Evolutionary conservation across 2,113 vertebrate species (phyloP).

Genomic region (Tangachromis dhanisi): DNA sequence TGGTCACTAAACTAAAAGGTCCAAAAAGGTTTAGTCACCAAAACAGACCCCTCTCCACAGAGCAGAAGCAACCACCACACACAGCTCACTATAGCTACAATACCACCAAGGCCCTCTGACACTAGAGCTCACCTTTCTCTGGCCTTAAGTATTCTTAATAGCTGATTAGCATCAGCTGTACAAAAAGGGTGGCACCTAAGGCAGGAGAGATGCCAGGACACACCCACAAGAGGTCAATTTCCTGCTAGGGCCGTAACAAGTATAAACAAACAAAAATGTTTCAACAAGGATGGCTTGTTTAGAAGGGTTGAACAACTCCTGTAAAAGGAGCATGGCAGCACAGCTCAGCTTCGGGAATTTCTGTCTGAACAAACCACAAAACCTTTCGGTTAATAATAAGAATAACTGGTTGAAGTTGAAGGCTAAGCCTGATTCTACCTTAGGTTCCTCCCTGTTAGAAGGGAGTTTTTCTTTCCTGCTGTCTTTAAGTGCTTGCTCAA

Average conservation of each 20-base stretch:
- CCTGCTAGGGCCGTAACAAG: background rate
- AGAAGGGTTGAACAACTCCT: background rate
- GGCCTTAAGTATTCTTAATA: background rate
- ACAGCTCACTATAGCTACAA: background rate
- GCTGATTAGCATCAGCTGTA: background rate
- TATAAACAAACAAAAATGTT: background rate
- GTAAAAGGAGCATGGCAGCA: background rate
- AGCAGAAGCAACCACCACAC: background rate
- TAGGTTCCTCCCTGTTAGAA: background rate
- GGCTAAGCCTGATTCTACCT: background rate
- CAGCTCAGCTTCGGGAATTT: background rate
- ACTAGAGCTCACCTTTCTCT: background rate
- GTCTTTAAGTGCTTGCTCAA: background rate
- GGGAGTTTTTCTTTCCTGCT: background rate
- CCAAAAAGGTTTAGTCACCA: background rate
- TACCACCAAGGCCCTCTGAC: background rate
- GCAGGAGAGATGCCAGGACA: background rate
- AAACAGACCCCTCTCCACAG: background rate
- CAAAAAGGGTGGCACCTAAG: background rate
- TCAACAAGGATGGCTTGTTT: background rate
- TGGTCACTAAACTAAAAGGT: background rate
- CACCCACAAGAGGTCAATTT: background rate
- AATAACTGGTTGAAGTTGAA: background rate
- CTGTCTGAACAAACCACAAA: background rate
- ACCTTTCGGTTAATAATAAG: background rate